Evolutionary conservation across 2,888 invertebrate species (phyloP).

Genomic region (Syrista parreyssii): DNA sequence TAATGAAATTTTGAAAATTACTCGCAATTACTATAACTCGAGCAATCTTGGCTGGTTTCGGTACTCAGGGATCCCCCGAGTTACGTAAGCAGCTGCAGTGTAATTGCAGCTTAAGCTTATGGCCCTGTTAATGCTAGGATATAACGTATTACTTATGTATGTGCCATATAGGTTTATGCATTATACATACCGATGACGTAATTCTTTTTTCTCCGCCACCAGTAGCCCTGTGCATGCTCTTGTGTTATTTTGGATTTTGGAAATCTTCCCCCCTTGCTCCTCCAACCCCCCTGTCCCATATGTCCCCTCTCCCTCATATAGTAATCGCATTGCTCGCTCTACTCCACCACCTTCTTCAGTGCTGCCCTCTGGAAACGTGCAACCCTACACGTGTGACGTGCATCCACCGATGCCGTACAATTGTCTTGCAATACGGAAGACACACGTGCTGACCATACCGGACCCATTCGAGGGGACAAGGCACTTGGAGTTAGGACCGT

Average conservation of each 20-base stretch:
- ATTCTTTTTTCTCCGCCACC: constrained; percentile 5
- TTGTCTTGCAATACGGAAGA: background rate
- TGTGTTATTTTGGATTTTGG: background rate
- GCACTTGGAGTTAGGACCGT: background rate
- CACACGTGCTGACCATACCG: background rate
- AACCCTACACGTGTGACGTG: background rate
- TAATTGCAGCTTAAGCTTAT: constrained; percentile 34
- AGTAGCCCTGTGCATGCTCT: too few relatives aligned
- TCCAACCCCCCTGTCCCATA: background rate
- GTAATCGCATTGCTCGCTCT: background rate
- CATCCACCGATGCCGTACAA: background rate
- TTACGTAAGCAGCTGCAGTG: constrained; percentile 3
- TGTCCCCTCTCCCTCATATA: background rate
- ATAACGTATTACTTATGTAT: constrained; percentile 34
- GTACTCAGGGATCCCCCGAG: background rate
- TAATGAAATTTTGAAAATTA: background rate
- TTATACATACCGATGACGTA: constrained; percentile 29
- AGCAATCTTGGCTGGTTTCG: background rate
- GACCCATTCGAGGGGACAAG: background rate
- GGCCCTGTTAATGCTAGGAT: constrained; percentile 22
- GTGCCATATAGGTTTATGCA: constrained; percentile 27
- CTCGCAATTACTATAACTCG: background rate
- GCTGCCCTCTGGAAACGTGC: background rate
- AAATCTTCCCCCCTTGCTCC: background rate
- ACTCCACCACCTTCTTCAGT: background rate